A percentile compares a stretch with the other conserved stretches of the same genome.
These are phyloP conservation scores for Saguinus oedipus DNA, from an alignment of 2,797 vertebrate genomes.

Conservation along the genomic window DNA sequence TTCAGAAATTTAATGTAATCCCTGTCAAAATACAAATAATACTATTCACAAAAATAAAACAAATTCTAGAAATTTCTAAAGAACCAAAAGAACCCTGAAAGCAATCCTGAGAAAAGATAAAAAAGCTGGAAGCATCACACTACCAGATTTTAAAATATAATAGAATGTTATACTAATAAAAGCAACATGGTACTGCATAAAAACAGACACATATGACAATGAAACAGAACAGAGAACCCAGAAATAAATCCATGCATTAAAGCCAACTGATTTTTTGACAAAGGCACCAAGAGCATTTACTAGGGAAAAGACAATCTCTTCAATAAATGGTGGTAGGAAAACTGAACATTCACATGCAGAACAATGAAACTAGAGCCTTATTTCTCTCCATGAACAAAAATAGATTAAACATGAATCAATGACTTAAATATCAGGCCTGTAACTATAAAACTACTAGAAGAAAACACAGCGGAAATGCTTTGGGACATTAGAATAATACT, in stretches of 20 bases:
- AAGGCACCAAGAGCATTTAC: background rate
- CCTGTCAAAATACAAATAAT: background rate
- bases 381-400: background rate
- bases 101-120: background rate
- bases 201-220: background rate
- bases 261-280: background rate
- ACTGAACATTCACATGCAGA: background rate
- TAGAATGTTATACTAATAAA: background rate
- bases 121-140: background rate
- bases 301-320: background rate
- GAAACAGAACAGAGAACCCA: background rate
- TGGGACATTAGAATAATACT: background rate
- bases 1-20: background rate
- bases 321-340: background rate
- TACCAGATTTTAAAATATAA: background rate
- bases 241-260: background rate
- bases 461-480: background rate
- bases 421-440: background rate
- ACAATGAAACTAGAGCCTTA: background rate
- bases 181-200: background rate
- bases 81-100: background rate
- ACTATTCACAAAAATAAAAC: background rate
- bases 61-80: background rate
- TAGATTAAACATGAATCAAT: background rate
- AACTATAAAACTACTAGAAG: background rate